Conservation (phyloP, 2,113 vertebrate species). For the Oryzias melastigma region DNA sequence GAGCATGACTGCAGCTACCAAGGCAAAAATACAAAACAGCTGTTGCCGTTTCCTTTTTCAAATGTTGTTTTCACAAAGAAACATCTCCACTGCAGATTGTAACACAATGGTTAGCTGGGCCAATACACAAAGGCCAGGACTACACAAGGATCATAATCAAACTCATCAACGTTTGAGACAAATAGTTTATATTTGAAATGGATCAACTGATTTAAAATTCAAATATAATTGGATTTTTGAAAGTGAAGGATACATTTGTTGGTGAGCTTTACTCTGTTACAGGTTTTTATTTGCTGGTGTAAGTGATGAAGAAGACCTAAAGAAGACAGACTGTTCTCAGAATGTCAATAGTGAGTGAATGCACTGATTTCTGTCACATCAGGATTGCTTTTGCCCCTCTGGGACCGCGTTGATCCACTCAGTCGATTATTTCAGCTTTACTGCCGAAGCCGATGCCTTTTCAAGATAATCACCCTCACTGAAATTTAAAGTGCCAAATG, state of each 20-base stretch:
- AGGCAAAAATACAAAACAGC: background rate
- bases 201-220: too few relatives aligned
- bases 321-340: constrained; percentile 25
- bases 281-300: background rate
- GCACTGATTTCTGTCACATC: constrained; percentile 49
- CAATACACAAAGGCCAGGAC: too few relatives aligned
- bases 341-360: constrained; percentile 47
- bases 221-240: too few relatives aligned
- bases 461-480: constrained; percentile 14
- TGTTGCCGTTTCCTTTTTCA: too few relatives aligned
- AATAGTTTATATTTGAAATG: too few relatives aligned
- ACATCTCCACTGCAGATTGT: too few relatives aligned
- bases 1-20: background rate
- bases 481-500: constrained; percentile 20
- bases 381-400: constrained; percentile 23
- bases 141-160: too few relatives aligned
- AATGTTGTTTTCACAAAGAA: too few relatives aligned
- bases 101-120: too few relatives aligned
- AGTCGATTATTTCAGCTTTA: constrained; percentile 41
- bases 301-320: constrained; percentile 11
- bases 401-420: constrained; percentile 40
- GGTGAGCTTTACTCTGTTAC: too few relatives aligned
- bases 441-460: constrained; percentile 5
- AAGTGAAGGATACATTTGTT: too few relatives aligned
- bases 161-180: too few relatives aligned